Evolutionary conservation across 2,888 invertebrate species (phyloP).

Genomic region (Patella pellucida): DNA sequence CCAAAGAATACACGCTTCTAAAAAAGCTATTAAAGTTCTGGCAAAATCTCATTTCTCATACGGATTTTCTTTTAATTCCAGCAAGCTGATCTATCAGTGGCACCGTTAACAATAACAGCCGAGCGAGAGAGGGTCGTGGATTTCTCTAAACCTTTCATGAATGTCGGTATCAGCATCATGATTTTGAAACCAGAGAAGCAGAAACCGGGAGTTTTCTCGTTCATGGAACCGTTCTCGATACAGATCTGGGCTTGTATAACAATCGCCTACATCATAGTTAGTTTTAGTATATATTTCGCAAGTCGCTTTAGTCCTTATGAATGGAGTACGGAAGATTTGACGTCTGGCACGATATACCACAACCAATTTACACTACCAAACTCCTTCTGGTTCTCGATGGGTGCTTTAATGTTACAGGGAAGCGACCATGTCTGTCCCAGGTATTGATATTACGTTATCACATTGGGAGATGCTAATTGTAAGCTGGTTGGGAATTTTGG

Average conservation of each 20-base stretch:
- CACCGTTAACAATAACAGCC: constrained; percentile 93
- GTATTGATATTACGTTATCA: constrained; percentile 72
- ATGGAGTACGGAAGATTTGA: constrained; percentile 80
- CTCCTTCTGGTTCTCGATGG: constrained; percentile 96
- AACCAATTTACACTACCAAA: constrained; percentile 88
- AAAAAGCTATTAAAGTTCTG: too few relatives aligned
- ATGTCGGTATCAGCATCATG: constrained; percentile 94
- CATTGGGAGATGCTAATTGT: too few relatives aligned
- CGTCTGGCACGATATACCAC: constrained; percentile 47
- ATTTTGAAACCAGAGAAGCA: constrained; percentile 91
- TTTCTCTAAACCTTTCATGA: constrained; percentile 98
- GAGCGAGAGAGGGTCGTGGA: constrained; percentile 94
- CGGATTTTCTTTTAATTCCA: constrained; percentile 66
- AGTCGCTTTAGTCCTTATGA: constrained; percentile 93
- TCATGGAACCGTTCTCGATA: constrained; percentile 95
- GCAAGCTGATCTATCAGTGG: constrained; percentile 96
- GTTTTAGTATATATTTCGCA: constrained; percentile 86
- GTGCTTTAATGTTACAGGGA: constrained; percentile 98
- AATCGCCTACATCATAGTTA: constrained; percentile 94
- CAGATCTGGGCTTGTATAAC: constrained; percentile 94
- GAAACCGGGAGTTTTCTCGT: constrained; percentile 93
- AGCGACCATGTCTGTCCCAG: constrained; percentile 92
- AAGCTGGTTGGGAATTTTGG: too few relatives aligned
- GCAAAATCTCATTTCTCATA: too few relatives aligned
- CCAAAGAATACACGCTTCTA: too few relatives aligned